Percentiles rank a stretch among this genome's conserved stretches.
Evolutionary conservation across 2,797 vertebrate species (phyloP).

Genomic region (Smutsia gigantea): DNA sequence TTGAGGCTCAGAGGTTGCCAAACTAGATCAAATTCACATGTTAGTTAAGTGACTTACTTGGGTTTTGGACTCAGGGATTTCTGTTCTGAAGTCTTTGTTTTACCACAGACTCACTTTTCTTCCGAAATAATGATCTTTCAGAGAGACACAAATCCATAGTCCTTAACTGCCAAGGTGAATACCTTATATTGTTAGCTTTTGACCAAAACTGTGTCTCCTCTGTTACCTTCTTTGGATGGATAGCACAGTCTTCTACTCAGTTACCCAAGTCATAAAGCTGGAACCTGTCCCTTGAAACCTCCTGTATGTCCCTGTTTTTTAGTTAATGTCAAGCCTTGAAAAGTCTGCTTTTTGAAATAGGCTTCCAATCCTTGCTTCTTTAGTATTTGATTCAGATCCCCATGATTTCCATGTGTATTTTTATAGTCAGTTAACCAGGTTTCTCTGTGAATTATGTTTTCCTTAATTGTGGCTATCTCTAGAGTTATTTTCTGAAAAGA

Average conservation of each 20-base stretch:
- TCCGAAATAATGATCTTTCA: constrained; percentile 42
- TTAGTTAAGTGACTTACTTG: constrained; percentile 2
- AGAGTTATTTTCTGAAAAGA: constrained; percentile 21
- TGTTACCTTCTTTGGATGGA: not conserved
- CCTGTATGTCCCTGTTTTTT: not conserved
- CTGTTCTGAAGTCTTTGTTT: constrained; percentile 11
- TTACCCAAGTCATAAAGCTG: not conserved
- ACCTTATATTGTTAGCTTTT: not conserved
- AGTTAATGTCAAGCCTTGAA: not conserved
- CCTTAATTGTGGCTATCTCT: not conserved
- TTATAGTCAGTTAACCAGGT: not conserved
- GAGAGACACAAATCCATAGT: not conserved
- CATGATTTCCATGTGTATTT: constrained; percentile 29
- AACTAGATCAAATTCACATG: not conserved
- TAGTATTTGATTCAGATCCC: constrained; percentile 28
- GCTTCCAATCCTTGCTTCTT: not conserved
- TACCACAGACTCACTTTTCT: not conserved
- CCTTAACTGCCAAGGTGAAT: not conserved
- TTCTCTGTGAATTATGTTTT: constrained; percentile 16
- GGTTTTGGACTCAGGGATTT: constrained; percentile 1
- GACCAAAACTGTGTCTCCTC: not conserved
- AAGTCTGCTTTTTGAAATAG: not conserved
- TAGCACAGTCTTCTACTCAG: not conserved
- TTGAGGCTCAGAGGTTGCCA: not conserved
- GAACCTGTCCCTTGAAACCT: not conserved